A percentile compares a stretch with the other conserved stretches of the same genome.
These are phyloP conservation scores for Oxyscelio sp. DNA, from an alignment of 2,888 invertebrate genomes.

Conservation along the genomic window DNA sequence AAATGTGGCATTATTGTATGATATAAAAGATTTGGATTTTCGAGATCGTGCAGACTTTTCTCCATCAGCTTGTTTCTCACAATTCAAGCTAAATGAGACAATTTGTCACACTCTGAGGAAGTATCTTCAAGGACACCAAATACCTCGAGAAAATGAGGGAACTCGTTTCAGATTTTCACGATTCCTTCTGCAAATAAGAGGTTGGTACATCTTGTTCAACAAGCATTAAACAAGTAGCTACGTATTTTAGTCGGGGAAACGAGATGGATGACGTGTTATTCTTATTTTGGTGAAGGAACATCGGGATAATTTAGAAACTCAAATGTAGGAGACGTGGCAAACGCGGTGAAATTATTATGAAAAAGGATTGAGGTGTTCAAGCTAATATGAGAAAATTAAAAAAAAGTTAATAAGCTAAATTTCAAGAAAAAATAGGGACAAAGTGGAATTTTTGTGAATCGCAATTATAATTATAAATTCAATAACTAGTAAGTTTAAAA, in stretches of 20 bases:
- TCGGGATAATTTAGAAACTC: conserved; percentile 34
- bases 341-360: conserved; percentile 4
- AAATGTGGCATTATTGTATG: no score
- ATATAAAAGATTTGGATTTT: no score
- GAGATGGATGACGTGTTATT: conserved; percentile 59
- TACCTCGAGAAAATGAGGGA: conserved; percentile 45
- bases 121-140: conserved; percentile 60
- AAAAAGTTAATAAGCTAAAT: conserved; percentile 1
- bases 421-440: neutral
- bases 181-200: conserved; percentile 59
- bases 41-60: no score
- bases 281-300: conserved; percentile 58
- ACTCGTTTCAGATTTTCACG: conserved; percentile 54
- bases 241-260: conserved; percentile 78
- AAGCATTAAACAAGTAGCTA: conserved; percentile 77
- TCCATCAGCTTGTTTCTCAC: conserved; percentile 35
- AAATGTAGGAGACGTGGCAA: neutral
- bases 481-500: no score
- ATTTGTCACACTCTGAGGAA: conserved; percentile 73
- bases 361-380: conserved; percentile 30
- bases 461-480: conserved; percentile 19
- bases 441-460: conserved; percentile 13
- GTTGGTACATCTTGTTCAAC: conserved; percentile 75
- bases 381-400: conserved; percentile 22
- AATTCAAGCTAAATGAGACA: conserved; percentile 66